A percentile compares a stretch with the other conserved stretches of the same genome.
These are phyloP conservation scores for Gambusia yucatana DNA, from an alignment of 2,797 vertebrate species.

Conservation along the genomic window DNA sequence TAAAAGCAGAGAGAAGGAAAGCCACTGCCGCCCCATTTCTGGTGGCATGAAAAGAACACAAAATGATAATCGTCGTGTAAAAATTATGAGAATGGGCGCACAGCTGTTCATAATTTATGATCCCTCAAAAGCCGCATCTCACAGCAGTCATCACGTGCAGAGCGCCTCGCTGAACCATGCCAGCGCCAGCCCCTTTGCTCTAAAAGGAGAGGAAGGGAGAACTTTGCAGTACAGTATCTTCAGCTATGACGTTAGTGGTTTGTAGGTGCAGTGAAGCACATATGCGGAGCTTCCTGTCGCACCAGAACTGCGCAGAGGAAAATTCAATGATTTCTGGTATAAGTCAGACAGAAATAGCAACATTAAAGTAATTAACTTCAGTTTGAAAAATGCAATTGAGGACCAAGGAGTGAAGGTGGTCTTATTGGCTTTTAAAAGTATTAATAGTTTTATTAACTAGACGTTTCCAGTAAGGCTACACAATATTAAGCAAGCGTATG, in stretches of 20 bases:
- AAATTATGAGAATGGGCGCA: constrained; percentile 68
- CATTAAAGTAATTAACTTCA: not conserved
- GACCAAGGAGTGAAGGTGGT: not conserved
- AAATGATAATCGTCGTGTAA: constrained; percentile 65
- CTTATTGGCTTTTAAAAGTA: not conserved
- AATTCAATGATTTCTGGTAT: not conserved
- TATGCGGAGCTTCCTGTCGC: not conserved
- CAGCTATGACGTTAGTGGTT: constrained; percentile 8
- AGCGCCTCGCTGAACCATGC: constrained; percentile 41
- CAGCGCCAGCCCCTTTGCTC: constrained; percentile 37
- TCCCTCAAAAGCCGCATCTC: constrained; percentile 67
- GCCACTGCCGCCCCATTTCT: constrained; percentile 45
- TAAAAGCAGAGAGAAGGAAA: constrained; percentile 25
- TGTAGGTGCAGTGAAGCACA: constrained; percentile 11
- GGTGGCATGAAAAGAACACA: constrained; percentile 46
- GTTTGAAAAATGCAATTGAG: not conserved
- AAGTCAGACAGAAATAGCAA: not conserved
- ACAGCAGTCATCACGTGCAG: constrained; percentile 51
- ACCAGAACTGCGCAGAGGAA: constrained; percentile 9
- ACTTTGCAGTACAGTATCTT: constrained; percentile 34
- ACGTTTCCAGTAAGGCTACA: not conserved
- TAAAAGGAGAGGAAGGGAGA: constrained; percentile 13
- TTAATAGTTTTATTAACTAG: not conserved
- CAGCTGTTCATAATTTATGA: constrained; percentile 65
- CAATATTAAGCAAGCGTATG: not conserved